Evolutionary conservation across 2,888 invertebrate species (phyloP), one percentile per base, ranked within the genome.

Genomic region (Himalopsyche tibetana): DNA sequence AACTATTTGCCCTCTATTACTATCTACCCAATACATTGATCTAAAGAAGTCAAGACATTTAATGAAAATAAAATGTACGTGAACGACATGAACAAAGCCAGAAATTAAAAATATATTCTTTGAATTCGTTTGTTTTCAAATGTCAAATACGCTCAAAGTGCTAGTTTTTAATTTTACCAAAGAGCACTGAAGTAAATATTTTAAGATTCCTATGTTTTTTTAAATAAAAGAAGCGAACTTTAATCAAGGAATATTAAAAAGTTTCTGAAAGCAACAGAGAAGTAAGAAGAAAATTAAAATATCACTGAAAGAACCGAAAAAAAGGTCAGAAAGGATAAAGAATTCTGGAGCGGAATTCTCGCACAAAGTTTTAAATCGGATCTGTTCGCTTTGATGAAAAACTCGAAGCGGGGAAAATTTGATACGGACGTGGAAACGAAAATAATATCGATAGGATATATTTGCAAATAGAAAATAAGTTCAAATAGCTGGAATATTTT

Each of bases 171-270:
- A 36, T 74, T 36, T 74, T 12, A 38, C 69, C 69, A 19, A 28
- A 63, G 8, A 19, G 56, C 56, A 19, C 6, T 63, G 19, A n/a
- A 63, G 19, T 28, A n/a, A 28, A 19, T 63, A 74, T 74, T 74
- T 8, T 74, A 15, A 38, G 12, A 38, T 36, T 74, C 38, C 38
- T 74, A 36, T 69, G 63, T 8, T n/a, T 69, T 8, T 74, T 74
- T 74, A 38, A 15, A 3, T 15, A 15, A 36, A 12, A 36, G 15
- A 74, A 74, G 36, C 19, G 12, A 74, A 36, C 38, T 74, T 74
- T 74, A 74, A 74, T 36, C 28, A 74, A 74, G 38, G 74, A 74
- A 74, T 74, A 74, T 74, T 74, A 74, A 74, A 36, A 74, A 74
- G 74, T 74, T 36, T 74, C n/a, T 15, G 12, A 74, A 15, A 63